phyloP scores from a whole-genome alignment of 2,797 vertebrate species.

The Hylomyscus alleni region DNA sequence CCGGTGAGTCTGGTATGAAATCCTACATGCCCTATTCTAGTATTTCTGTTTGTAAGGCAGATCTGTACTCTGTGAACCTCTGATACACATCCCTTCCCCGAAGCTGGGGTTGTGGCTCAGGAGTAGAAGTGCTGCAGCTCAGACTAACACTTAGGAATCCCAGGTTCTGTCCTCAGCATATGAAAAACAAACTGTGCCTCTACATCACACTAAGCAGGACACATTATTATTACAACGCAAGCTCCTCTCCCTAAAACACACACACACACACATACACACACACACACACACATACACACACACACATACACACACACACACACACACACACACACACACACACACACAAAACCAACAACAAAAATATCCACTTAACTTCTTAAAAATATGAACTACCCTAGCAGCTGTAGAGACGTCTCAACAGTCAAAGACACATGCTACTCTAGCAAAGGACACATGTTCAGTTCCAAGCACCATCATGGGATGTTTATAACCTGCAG shows the following conservation, averaged over 20 bases:
- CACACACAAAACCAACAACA: not conserved
- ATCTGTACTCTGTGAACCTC: not conserved
- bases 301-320: not conserved
- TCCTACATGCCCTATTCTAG: not conserved
- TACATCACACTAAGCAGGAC: not conserved
- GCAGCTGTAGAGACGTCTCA: not conserved
- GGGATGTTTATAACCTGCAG: not conserved
- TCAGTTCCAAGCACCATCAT: not conserved
- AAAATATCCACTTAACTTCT: not conserved
- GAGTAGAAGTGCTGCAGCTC: not conserved
- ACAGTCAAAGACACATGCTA: not conserved
- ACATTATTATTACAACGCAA: not conserved
- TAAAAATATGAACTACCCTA: not conserved
- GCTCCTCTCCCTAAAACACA: not conserved
- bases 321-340: not conserved
- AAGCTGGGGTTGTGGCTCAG: not conserved
- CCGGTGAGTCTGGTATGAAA: not conserved
- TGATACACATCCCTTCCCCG: not conserved
- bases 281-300: too few species aligned
- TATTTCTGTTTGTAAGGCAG: not conserved
- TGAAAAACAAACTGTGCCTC: not conserved
- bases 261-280: not conserved
- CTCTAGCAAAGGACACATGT: not conserved
- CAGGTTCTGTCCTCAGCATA: not conserved
- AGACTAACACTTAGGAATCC: not conserved